These are phyloP conservation scores for Bubo blakistoni DNA, from an alignment of 2,113 vertebrate species.

Conservation along the genomic window DNA sequence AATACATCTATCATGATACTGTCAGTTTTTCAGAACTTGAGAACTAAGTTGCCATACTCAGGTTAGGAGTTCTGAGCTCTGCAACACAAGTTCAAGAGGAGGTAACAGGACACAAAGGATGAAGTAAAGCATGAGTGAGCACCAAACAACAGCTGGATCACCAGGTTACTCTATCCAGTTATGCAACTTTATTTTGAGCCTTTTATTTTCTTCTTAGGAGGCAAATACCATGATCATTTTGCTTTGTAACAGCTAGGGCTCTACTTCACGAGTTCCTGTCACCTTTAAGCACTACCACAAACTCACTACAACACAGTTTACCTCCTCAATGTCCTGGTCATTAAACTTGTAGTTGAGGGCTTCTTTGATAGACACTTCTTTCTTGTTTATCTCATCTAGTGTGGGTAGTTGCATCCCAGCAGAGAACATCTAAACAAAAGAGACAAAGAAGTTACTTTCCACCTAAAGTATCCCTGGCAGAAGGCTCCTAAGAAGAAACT, in stretches of 20 bases:
- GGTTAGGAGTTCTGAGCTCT: neutral
- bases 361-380: conserved; percentile 97
- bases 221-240: neutral
- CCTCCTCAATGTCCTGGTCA: conserved; percentile 98
- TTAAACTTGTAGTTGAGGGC: conserved; percentile 98
- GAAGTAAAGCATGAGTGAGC: neutral
- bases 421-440: conserved; percentile 86
- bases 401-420: conserved; percentile 96
- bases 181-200: neutral
- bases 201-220: neutral
- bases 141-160: neutral
- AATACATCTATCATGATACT: neutral
- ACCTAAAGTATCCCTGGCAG: neutral
- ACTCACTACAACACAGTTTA: conserved; percentile 24
- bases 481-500: neutral
- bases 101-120: neutral
- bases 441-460: neutral
- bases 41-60: neutral
- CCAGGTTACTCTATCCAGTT: neutral
- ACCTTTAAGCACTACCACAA: neutral
- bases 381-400: conserved; percentile 96
- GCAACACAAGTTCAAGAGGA: neutral
- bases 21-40: neutral
- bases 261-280: neutral
- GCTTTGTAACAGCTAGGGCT: neutral